Evolutionary conservation across 23 tunicate species (phyloP).

Genomic region (Trididemnum miniatum): DNA sequence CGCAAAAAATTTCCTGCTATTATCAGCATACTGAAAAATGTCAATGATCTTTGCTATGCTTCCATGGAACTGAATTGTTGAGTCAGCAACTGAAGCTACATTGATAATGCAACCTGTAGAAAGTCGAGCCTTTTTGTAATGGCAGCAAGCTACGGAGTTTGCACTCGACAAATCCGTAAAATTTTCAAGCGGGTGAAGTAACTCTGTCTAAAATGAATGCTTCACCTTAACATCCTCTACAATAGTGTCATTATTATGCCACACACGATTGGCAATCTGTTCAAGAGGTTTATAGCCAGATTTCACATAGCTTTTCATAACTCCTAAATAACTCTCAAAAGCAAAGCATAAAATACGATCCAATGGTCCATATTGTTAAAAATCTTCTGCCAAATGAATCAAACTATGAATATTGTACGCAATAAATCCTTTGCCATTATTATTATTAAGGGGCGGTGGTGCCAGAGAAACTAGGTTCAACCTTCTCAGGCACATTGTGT

Average conservation of each 20-base stretch:
- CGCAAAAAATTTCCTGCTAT: not conserved
- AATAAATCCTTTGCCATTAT: conserved; percentile 31
- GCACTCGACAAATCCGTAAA: not conserved
- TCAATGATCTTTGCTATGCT: not conserved
- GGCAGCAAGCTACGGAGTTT: not conserved
- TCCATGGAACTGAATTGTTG: not conserved
- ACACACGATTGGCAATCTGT: conserved; percentile 21
- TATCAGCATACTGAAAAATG: not conserved
- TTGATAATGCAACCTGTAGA: conserved; percentile 7
- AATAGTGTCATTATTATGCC: conserved; percentile 14
- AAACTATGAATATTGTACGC: conserved; percentile 36
- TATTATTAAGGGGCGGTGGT: too few relatives aligned
- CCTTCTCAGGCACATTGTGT: too few relatives aligned
- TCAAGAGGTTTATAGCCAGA: conserved; percentile 40
- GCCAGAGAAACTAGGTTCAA: too few relatives aligned
- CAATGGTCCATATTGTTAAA: conserved; percentile 24
- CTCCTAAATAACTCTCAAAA: conserved; percentile 42
- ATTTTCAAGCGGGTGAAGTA: not conserved
- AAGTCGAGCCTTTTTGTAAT: conserved; percentile 10
- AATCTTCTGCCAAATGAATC: conserved; percentile 29
- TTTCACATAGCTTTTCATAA: conserved; percentile 19
- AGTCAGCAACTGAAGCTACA: not conserved
- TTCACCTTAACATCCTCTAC: not conserved
- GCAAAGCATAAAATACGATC: conserved; percentile 17
- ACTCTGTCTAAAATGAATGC: not conserved